Evolutionary conservation across 2,888 invertebrate genomes (phyloP), one percentile per base, ranked within the genome.

Genomic region (Fabriciana adippe): DNA sequence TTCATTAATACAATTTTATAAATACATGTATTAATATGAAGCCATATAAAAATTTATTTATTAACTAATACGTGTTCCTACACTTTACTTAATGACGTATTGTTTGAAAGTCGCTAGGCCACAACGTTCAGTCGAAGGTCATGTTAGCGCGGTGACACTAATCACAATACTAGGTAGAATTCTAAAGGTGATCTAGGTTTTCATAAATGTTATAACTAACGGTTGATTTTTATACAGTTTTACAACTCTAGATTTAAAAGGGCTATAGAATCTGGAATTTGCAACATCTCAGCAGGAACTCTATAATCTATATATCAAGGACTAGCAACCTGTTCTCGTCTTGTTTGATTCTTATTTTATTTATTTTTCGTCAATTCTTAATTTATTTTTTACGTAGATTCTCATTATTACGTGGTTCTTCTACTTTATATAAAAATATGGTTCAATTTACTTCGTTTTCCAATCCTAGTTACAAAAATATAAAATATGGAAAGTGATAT

Each of bases 1-100:
- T 26, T 26, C 26, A 4, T 26, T 26, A 26, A 4, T 26, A 26
- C 3, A 26, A 26, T 6, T n/a, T 48, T 6, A 5, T 26, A 18
- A 4, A 21, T 2, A 14, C 3, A 5, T 59, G 13, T 59, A 26
- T 26, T 21, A n/a, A 5, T 31, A 31, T 90, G 75, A 69, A 85
- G 61, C 26, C 15, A 21, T 31, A 53, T 65, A 53, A 57, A 16
- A 57, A 11, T 53, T 8, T 5, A 21, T 55, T 55, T 21, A 50
- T n/a, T 55, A 60, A 47, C 16, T 55, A 62, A 31, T 56, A 55
- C 41, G 16, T 31, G 16, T 18, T 21, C 56, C 26, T 62, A 48
- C 21, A 16, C 35, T 61, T 66, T 48, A 50, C 31, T 11, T 21
- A 64, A 64, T 63, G 63, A 63, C 55, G 59, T 64, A 69, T 69